Conservation (phyloP, 1,140 invertebrate genomes). For the Drosophila guanche region DNA sequence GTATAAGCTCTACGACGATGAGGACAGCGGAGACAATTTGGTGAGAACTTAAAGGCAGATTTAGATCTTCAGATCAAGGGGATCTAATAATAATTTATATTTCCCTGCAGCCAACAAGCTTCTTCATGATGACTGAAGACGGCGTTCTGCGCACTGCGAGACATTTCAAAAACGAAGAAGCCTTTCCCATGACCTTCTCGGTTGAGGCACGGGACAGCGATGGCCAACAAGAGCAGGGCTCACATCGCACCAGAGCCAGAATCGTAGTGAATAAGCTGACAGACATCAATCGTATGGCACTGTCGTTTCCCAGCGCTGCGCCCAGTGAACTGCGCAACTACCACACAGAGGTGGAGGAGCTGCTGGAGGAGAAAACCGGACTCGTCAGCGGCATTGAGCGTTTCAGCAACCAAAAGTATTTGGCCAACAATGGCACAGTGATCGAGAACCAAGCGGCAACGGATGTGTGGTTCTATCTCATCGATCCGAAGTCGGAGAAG, state of each 20-base stretch:
- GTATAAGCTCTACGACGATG: slow-evolving; percentile 85
- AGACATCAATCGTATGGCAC: slow-evolving; percentile 89
- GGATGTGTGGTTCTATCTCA: slow-evolving; percentile 93
- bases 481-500: slow-evolving; percentile 91
- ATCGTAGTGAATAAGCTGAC: slow-evolving; percentile 87
- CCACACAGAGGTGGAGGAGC: slow-evolving; percentile 87
- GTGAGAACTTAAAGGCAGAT: slow-evolving; percentile 24
- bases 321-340: slow-evolving; percentile 88
- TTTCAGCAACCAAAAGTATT: slow-evolving; percentile 87
- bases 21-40: slow-evolving; percentile 85
- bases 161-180: slow-evolving; percentile 87
- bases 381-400: slow-evolving; percentile 91
- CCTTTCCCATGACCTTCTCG: slow-evolving; percentile 89
- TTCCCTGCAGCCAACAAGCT: slow-evolving; percentile 80
- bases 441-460: slow-evolving; percentile 90
- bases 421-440: slow-evolving; percentile 89
- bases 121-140: slow-evolving; percentile 89
- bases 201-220: slow-evolving; percentile 86
- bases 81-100: no score
- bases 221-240: slow-evolving; percentile 66
- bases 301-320: slow-evolving; percentile 90
- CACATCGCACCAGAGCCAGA: slow-evolving; percentile 70
- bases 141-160: slow-evolving; percentile 90
- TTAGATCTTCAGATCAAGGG: no score
- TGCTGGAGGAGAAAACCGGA: slow-evolving; percentile 89